Base-by-base conservation (phyloP, 2,113 vertebrate species). In the Callipepla californica region DNA sequence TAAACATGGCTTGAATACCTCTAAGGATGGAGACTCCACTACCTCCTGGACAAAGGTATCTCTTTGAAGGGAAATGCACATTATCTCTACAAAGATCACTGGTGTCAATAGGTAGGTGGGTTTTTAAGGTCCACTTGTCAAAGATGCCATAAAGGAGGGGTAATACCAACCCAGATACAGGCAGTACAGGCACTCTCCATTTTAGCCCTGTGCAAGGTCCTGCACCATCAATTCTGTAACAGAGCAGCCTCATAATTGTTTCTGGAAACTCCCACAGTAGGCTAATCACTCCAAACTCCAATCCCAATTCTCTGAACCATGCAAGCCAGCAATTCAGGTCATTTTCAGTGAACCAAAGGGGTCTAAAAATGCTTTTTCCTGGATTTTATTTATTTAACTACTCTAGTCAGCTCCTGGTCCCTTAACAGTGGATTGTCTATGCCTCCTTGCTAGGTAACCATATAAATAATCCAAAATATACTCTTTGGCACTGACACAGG, bases 361-460 rank as follows among this genome's bases (percentile, higher is more conserved):
- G 80, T 72, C 38, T 53, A 40, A 3, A 3, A n/a, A 14, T 58
- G 65, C 25, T 69, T 61, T 73, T 34, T 50, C 6, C 53, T 14
- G 18, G 25, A 9, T 6, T 42, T 48, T 16, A 34, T 36, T 61
- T 67, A 36, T 75, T 32, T 66, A 38, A 14, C 5, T 30, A 14
- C 20, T 18, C 36, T 44, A 18, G 18, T 83, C 21, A 48, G 59
- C 50, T 48, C 21, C 21, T 34, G 30, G 19, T 51, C 19, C 50
- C 22, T 30, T 65, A 53, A 53, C 16, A 5, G 10, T 0, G 2
- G 2, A 9, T 1, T 44, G 38, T n/a, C 72, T 19, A 1, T 11
- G 28, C 20, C 63, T 16, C 22, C 32, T 23, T 50, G 47, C 28
- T 86, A 53, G 10, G 48, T 38, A 76, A 32, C 65, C 70, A 76